phyloP scores from a whole-genome alignment of 1,140 invertebrate genomes.

The Diorhabda carinulata region DNA sequence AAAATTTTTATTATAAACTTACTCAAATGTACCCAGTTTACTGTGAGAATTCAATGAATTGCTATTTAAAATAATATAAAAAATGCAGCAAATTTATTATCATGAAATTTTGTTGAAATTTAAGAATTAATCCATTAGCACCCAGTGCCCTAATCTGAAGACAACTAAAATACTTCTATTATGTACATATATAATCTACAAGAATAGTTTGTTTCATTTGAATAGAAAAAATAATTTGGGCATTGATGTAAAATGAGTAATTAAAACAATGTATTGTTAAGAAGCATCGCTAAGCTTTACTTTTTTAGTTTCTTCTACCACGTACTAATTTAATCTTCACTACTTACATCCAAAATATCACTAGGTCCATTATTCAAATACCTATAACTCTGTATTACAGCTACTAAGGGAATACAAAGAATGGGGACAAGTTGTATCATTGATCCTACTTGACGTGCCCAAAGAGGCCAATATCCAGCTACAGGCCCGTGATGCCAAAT shows the following conservation, averaged over 20 bases:
- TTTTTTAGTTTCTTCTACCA: neutral
- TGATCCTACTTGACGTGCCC: slow-evolving; percentile 72
- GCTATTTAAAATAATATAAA: no score
- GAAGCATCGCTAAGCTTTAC: neutral
- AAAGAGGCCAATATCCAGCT: slow-evolving; percentile 66
- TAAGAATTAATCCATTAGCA: no score
- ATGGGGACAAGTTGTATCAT: slow-evolving; percentile 73
- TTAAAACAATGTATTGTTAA: neutral
- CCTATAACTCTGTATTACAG: slow-evolving; percentile 76
- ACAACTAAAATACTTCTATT: no score
- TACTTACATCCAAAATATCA: slow-evolving; percentile 80
- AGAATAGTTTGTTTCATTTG: no score
- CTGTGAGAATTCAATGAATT: no score
- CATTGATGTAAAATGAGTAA: neutral
- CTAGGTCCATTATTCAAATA: slow-evolving; percentile 77
- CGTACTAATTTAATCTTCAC: neutral
- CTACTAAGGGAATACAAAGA: slow-evolving; percentile 70
- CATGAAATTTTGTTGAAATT: no score
- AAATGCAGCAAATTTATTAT: no score
- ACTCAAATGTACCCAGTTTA: no score
- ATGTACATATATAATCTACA: no score
- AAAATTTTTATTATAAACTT: no score
- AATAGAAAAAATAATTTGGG: no score
- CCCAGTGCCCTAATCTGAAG: no score
- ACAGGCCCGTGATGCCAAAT: slow-evolving; percentile 59